phyloP scores from a whole-genome alignment of 2,113 vertebrate species.

The Ptilorrhoa leucosticta region DNA sequence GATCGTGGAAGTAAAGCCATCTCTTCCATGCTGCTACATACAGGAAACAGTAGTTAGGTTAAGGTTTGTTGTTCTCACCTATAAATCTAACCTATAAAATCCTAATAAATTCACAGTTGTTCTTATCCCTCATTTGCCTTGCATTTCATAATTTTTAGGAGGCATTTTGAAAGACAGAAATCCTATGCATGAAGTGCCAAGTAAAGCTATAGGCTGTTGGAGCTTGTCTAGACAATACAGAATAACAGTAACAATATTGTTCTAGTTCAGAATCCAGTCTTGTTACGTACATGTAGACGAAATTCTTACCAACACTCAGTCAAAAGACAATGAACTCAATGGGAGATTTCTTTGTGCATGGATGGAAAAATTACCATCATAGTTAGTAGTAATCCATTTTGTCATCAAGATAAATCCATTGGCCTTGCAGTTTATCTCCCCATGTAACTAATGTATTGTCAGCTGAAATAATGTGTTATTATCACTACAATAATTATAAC shows the following conservation, averaged over 20 bases:
- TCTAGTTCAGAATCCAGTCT: neutral
- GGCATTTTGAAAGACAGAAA: neutral
- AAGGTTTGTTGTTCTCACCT: neutral
- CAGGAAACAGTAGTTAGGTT: neutral
- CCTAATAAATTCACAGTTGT: neutral
- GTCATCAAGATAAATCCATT: slow-evolving; percentile 25
- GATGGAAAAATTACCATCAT: neutral
- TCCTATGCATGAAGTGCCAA: neutral
- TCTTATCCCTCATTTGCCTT: neutral
- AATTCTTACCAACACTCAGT: neutral
- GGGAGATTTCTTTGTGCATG: neutral
- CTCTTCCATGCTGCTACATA: neutral
- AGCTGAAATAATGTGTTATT: slow-evolving; percentile 30
- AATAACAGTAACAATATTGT: neutral
- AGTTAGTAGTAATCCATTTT: slow-evolving; percentile 6
- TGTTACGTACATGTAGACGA: neutral
- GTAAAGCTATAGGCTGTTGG: neutral
- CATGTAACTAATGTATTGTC: slow-evolving; percentile 27
- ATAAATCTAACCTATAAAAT: neutral
- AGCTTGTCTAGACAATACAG: neutral
- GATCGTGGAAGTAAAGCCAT: neutral
- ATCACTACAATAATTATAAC: slow-evolving; percentile 18
- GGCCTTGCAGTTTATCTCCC: slow-evolving; percentile 32
- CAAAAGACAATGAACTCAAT: neutral
- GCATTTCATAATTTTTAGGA: neutral